Evolutionary conservation across 2,888 invertebrate genomes (phyloP), one percentile per base, ranked within the genome.

Genomic region (Bursaphelenchus okinawaensis): DNA sequence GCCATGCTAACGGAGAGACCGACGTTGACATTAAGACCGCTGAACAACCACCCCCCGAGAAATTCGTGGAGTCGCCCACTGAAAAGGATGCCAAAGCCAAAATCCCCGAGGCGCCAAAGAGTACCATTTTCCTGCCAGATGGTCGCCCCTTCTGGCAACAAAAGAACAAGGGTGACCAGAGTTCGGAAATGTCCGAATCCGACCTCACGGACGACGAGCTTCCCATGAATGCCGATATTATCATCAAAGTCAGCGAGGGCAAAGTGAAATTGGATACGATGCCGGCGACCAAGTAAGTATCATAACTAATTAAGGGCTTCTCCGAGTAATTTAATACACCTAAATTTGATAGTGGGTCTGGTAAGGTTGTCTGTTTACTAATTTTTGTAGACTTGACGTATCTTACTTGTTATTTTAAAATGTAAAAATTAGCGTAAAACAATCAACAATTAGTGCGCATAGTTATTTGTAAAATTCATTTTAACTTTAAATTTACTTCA

Each of bases 151-250:
- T 67, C 29, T 67, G 67, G 67, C 67, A 67, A 26, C 63, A 66
- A 59, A n/a, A n/a, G 29, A 58, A 58, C 28, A 63, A 63, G 24
- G 65, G 31, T 1, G 27, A 29, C 8, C 29, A 20, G 16, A 16
- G 7, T 19, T 50, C 27, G 23, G 26, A 57, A 60, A 27, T 62
- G 19, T 50, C 22, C 19, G 69, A 69, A 12, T 62, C 60, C 23
- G 65, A 67, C 27, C 60, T 69, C 7, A 69, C 68, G 6, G 69
- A 69, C 20, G 65, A 65, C 23, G 65, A 67, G 27, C 60, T 69
- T 7, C 71, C 68, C n/a, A 63, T 71, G 58, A 68, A 71, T 58
- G 69, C 70, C 28, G 71, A 69, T 4, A 52, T 70, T n/a, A 27
- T 71, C 4, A 28, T 66, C 16, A 68, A 71, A 16, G 68, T 71